Evolutionary conservation across 2,888 invertebrate genomes (phyloP), one percentile per base, ranked within the genome.

Genomic region (Sepiola atlantica): DNA sequence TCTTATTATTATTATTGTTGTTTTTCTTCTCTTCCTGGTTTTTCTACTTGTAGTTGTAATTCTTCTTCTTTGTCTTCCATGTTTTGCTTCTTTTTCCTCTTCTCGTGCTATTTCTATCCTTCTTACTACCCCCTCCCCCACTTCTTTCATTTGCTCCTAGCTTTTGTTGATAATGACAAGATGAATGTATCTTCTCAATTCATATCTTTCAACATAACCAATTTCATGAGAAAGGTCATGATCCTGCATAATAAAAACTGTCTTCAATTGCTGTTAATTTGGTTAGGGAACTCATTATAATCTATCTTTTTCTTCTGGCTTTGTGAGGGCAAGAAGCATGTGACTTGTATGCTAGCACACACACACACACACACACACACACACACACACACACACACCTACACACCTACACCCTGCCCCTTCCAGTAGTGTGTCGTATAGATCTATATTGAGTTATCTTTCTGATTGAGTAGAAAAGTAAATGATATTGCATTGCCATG

Each of bases 121-220:
- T 77, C n/a, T 77, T 32, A 77, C 32, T 77, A 32, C 12, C n/a
- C n/a, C 77, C 77, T 16, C n/a, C 77, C 77, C 77, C 77, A 77
- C 77, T 77, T n/a, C 77, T 77, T 77, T n/a, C 77, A 77, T n/a
- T 77, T n/a, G 32, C 77, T 77, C n/a, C 32, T n/a, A 77, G n/a
- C 77, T 77, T 77, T 77, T 77, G 77, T 77, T 77, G 77, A 77
- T 77, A 77, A 77, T 77, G n/a, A 77, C 77, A 77, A 77, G n/a
- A 77, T 77, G 77, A 77, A 77, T 77, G 77, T 77, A 77, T 32
- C 77, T 77, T 77, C 77, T n/a, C n/a, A 77, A 77, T 77, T 77
- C 77, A 77, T 77, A 77, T 77, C 77, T 77, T 77, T 77, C 77
- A 77, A n/a, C 32, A 77, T 77, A 77, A 77, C 77, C 77, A 77